These are phyloP conservation scores for Bryconaethiops microstoma DNA, from an alignment of 2,797 vertebrate genomes.

Conservation along the genomic window DNA sequence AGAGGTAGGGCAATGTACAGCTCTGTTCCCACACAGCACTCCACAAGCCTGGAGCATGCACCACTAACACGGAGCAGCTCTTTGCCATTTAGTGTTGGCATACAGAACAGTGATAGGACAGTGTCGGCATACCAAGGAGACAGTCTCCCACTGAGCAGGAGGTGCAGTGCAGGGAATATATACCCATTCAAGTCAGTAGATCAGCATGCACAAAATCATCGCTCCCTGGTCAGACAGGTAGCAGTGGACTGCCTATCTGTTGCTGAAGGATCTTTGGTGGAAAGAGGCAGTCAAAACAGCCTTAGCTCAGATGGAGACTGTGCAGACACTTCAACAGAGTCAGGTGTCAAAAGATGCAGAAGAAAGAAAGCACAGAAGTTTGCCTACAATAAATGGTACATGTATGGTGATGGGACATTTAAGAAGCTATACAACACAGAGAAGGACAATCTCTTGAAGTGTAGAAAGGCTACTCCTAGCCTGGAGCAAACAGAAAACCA, in stretches of 20 bases:
- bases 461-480: constrained; percentile 65
- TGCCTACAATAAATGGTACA: constrained; percentile 95
- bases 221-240: constrained; percentile 89
- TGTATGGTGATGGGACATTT: constrained; percentile 92
- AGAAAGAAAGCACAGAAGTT: constrained; percentile 87
- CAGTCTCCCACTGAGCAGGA: constrained; percentile 64
- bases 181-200: constrained; percentile 74
- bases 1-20: constrained; percentile 79
- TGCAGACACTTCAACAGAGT: constrained; percentile 66
- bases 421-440: constrained; percentile 87
- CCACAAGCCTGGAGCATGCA: constrained; percentile 76
- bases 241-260: constrained; percentile 89
- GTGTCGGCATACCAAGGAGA: constrained; percentile 60
- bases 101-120: constrained; percentile 64
- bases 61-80: constrained; percentile 92
- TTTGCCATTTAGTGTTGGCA: constrained; percentile 82
- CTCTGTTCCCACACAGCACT: constrained; percentile 87
- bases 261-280: constrained; percentile 69
- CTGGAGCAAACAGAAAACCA: constrained; percentile 60
- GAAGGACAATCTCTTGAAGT: constrained; percentile 66
- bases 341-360: constrained; percentile 71
- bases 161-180: constrained; percentile 70
- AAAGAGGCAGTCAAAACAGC: constrained; percentile 63
- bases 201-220: constrained; percentile 81
- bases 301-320: constrained; percentile 68